Evolutionary conservation across 2,797 vertebrate species (phyloP), one percentile per base, ranked within the genome.

Genomic region (Phalanger gymnotis): DNA sequence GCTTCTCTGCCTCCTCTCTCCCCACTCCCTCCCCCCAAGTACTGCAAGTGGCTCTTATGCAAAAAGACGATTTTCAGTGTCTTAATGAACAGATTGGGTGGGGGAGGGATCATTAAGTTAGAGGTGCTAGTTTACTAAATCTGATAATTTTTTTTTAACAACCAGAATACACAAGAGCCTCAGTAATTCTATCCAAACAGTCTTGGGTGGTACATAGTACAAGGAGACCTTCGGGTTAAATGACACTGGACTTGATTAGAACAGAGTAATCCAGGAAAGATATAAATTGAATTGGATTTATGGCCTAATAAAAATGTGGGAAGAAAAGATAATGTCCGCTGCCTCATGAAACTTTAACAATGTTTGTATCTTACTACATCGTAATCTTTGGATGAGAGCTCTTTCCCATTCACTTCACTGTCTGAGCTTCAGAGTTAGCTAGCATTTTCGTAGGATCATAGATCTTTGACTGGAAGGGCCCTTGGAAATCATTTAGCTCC

Each of bases 331-430:
- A 98, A 98, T 98, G 93, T 91, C 90, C 1, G 0, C 91, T 95
- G 97, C 95, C 95, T 98, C 56, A 94, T 92, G 91, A 97, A 97
- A 93, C 96, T 97, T 97, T 98, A 97, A 92, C 95, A 90, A 90
- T 92, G 57, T 57, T 57, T 96, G 27, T 91, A 52, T 96, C 93
- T 47, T 92, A 92, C 89, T 40, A 81, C 94, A 93, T 89, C 3
- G 0, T 95, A 51, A 94, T 92, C 94, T 97, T 95, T 93, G 94
- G 94, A 94, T 30, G 94, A 94, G 61, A 57, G 90, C 0, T 0
- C 94, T 95, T 93, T 89, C 54, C 54, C 92, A 51, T 97, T 58
- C 1, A 0, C 94, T 90, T 94, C 57, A n/a, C 30, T 27, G 53
- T 58, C 89, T 87, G 11, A 51, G 40, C 40, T 87, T 87, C 25